phyloP scores from a whole-genome alignment of 2,113 vertebrate species.

The Bos indicus region DNA sequence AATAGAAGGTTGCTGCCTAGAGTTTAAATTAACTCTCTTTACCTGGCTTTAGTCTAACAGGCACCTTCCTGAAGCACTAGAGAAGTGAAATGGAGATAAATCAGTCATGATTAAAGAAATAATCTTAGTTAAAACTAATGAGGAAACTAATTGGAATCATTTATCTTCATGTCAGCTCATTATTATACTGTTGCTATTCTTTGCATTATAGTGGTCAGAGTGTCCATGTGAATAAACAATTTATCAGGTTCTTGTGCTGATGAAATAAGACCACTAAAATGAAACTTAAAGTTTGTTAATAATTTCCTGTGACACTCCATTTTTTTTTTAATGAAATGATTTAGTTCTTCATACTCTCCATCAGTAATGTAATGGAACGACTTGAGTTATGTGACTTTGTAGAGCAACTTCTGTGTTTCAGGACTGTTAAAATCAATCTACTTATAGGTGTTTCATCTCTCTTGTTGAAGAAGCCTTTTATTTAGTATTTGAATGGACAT shows the following conservation, averaged over 20 bases:
- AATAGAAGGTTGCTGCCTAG: neutral
- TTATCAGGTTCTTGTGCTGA: neutral
- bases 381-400: neutral
- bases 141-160: constrained; percentile 71
- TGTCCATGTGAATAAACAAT: neutral
- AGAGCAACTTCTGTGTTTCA: neutral
- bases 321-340: neutral
- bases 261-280: neutral
- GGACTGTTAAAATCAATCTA: neutral
- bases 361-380: neutral
- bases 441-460: neutral
- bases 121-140: constrained; percentile 72
- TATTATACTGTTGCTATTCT: constrained; percentile 45
- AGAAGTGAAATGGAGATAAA: constrained; percentile 60
- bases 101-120: constrained; percentile 67
- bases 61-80: neutral
- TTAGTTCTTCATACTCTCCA: neutral
- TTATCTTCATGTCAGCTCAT: constrained; percentile 67
- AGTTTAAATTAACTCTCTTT: constrained; percentile 38
- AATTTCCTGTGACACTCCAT: neutral
- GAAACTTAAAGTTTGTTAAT: neutral
- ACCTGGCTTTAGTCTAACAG: neutral
- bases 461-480: neutral
- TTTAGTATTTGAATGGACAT: neutral
- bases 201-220: constrained; percentile 31